Conservation (phyloP, 1,140 invertebrate genomes). For the Drosophila kurseongensis region DNA sequence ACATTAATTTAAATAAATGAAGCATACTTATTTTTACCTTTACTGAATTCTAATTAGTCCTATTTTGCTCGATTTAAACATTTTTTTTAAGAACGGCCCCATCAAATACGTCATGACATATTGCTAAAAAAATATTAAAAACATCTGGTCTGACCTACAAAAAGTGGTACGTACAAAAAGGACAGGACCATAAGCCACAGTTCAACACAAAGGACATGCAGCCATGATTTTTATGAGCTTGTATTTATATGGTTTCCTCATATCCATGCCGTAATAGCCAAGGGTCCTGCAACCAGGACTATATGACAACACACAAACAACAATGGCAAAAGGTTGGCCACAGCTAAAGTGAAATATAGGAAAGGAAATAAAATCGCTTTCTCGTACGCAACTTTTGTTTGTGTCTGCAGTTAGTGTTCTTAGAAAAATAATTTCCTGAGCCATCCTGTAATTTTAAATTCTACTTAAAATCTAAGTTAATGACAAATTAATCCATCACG, state of each 20-base stretch:
- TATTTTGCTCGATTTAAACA: too few relatives aligned
- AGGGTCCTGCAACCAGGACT: constrained; percentile 13
- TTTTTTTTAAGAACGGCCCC: background rate
- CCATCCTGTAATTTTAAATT: background rate
- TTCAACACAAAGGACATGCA: constrained; percentile 58
- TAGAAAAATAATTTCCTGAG: background rate
- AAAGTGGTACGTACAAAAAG: constrained; percentile 18
- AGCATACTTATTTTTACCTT: too few relatives aligned
- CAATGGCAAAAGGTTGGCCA: constrained; percentile 18
- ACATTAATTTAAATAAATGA: too few relatives aligned
- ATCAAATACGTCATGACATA: constrained; percentile 22
- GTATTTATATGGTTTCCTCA: constrained; percentile 77
- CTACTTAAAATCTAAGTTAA: constrained; percentile 20
- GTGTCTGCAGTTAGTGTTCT: background rate
- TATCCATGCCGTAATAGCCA: constrained; percentile 59
- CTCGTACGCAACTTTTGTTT: constrained; percentile 33
- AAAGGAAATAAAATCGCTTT: constrained; percentile 66
- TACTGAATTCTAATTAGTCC: too few relatives aligned
- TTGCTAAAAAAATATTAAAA: constrained; percentile 60
- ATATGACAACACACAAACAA: constrained; percentile 17
- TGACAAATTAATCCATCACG: constrained; percentile 45
- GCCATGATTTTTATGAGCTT: constrained; percentile 79
- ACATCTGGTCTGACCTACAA: constrained; percentile 31
- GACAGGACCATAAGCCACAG: constrained; percentile 28
- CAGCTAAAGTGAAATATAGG: constrained; percentile 46